Evolutionary conservation across 1,140 invertebrate genomes (phyloP), one percentile per base, ranked within the genome.

Genomic region (Zaprionus camerounensis): DNA sequence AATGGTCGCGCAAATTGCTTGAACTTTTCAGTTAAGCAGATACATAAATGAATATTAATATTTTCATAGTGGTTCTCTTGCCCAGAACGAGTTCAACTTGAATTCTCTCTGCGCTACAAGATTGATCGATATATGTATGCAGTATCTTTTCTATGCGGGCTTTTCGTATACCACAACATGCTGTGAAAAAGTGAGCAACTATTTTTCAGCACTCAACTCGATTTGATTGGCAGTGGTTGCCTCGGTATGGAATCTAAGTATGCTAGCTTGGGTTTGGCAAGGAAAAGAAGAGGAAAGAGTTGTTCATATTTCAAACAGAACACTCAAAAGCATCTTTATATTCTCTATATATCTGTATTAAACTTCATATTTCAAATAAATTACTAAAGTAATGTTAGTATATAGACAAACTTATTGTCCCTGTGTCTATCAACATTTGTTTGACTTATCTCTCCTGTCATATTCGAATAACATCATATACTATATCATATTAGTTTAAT

Each of bases 181-280:
- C 66, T 63, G 66, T 58, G 58, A 72, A 69, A 15, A 78, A 58
- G 41, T 36, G 53, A 63, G 58, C 66, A 38, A 2, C 51, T 17
- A 63, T 71, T 75, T 55, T 44, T 58, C 26, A 28, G 31, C 49
- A 44, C n/a, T 44, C 20, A 55, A 26, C 13, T 65, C 34, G 13
- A n/a, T 65, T 55, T 11, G 28, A 53, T 36, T 53, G 34, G 13
- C 17, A 15, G 31, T 28, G 9, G 9, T 34, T 31, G 28, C 28
- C 28, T 31, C 6, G 28, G 31, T 11, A 11, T 22, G n/a, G 28
- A 31, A 36, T 28, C 68, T 13, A 63, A 53, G 5, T 36, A 41
- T 41, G 5, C 5, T 15, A n/a, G 38, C 38, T 41, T 15, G 38
- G 38, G 38, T n/a, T 13, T 41, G 13, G 13, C 15, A 6, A 3